Percentiles rank a stretch among this genome's conserved stretches.
These are phyloP conservation scores for Alitta virens DNA, from an alignment of 2,888 invertebrate species.

Conservation along the genomic window DNA sequence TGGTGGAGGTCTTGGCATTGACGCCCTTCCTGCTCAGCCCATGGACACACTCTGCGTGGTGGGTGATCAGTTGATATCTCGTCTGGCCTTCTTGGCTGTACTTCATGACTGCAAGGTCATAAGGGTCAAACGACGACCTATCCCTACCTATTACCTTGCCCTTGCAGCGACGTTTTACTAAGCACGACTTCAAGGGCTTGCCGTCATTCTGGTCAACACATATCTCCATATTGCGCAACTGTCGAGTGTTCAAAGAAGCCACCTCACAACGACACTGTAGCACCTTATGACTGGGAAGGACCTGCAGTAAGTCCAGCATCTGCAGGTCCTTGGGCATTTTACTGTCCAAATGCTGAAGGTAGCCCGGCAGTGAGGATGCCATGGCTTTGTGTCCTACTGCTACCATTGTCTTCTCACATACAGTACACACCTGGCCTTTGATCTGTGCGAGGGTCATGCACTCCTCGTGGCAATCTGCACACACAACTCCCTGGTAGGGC, in stretches of 20 bases:
- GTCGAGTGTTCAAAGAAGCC: neutral
- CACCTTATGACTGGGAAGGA: constrained; percentile 18
- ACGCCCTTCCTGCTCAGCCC: constrained; percentile 8
- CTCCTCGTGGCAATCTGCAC: constrained; percentile 7
- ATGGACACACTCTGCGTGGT: constrained; percentile 9
- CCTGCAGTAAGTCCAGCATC: constrained; percentile 9
- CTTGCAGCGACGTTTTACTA: constrained; percentile 11
- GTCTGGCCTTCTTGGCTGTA: constrained; percentile 28
- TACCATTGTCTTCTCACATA: too few species aligned
- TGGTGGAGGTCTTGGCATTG: neutral
- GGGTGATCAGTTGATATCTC: constrained; percentile 22
- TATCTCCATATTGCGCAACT: too few species aligned
- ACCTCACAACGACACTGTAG: neutral
- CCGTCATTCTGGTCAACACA: neutral
- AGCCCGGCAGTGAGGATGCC: neutral
- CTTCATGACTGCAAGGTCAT: constrained; percentile 22
- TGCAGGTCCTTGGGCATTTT: constrained; percentile 15
- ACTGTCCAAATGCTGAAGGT: constrained; percentile 2
- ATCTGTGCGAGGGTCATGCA: too few species aligned
- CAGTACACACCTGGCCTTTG: too few species aligned
- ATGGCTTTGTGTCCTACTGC: neutral
- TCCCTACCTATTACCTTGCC: constrained; percentile 13
- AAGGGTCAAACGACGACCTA: constrained; percentile 28
- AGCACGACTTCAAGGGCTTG: constrained; percentile 26
- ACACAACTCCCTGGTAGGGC: constrained; percentile 11